Evolutionary conservation across 2,113 vertebrate species (phyloP), one percentile per base, ranked within the genome.

Genomic region (Pterocles gutturalis): DNA sequence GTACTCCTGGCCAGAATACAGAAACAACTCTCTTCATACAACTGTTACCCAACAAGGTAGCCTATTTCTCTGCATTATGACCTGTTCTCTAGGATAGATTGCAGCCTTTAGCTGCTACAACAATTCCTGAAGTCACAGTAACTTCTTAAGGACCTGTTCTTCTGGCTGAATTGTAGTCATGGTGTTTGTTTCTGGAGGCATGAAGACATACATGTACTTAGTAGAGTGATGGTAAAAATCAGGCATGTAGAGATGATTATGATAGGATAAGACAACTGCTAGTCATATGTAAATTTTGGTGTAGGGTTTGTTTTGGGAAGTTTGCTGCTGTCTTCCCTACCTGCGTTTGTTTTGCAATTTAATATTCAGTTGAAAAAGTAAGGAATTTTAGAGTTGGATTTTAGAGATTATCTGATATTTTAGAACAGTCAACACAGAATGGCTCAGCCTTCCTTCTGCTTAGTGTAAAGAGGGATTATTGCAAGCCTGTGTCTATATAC

Each of bases 11-110:
- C 15, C 5, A 4, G 41, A 86, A 62, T 33, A 71, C 13, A 43
- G 29, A 71, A 66, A 65, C 3, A 14, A 14, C 12, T 34, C 8
- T 22, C 4, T 28, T 77, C 24, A 15, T 15, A 28, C 22, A 85
- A 5, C 12, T 21, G 7, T 77, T 77, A 45, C 8, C 38, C 24
- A 76, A 48, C 24, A 66, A 31, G 20, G 19, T 5, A 38, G 20
- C 1, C 12, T 38, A 48, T 19, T 91, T 86, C 4, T 71, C n/a
- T 61, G 17, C 53, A 38, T 38, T 49, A n/a, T 13, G 48, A 21
- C 1, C 1, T 28, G 10, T 55, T 75, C 14, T 53, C 6, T 38
- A 4, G 1, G 0, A 6, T 53, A 34, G 6, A 62, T 38, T 38
- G 7, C 5, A 57, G 36, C 13, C 14, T 89, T 18, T 48, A 46